Base-by-base conservation (phyloP, 1,140 invertebrate species). In the Scaptomyza pallida region DNA sequence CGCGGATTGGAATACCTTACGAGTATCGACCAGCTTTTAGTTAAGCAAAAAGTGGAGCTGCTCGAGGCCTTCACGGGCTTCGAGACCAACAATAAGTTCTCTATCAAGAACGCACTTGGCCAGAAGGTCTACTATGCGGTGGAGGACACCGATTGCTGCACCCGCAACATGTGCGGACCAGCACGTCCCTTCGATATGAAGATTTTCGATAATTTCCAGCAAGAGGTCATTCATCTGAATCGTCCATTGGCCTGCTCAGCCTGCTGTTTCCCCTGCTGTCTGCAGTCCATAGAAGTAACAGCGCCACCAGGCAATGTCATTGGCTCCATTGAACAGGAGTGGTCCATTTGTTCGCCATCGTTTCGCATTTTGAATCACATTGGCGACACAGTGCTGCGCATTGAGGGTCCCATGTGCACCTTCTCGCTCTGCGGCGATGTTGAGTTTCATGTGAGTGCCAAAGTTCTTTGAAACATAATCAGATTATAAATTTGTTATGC, bases 1-100 rank as follows among this genome's bases (percentile, higher is more conserved):
- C 96, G 94, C 86, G 97, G 97, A 72, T 95, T 99, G 93, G 97
- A 98, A 93, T 98, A 97, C 94, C 95, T 98, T 92, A 96, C 96
- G 91, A 94, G 93, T 94, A 95, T 98, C 94, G 97, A 98, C 92
- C 95, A 97, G 77, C 92, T 98, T 43, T 92, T 98, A 57, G 94
- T 99, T 44, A 95, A 98, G 82, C 97, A 98, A 91, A 97, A 97
- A 92, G 94, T 97, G 8, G 97, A 98, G 90, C 74, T 96, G 5
- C 81, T 97, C 16, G 97, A 98, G 94, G 95, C 95, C 13, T 94
- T 97, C 73, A 94, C 94, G 63, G 96, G 96, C n/a, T 97, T 95
- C 92, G 97, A 98, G 92, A 97, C 96, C n/a, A 95, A 96, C 80
- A 98, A 98, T 89, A 97, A 97, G 92, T 97, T 96, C 91, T 94